Conservation (phyloP, 2,888 invertebrate species). For the Spisula solida region DNA sequence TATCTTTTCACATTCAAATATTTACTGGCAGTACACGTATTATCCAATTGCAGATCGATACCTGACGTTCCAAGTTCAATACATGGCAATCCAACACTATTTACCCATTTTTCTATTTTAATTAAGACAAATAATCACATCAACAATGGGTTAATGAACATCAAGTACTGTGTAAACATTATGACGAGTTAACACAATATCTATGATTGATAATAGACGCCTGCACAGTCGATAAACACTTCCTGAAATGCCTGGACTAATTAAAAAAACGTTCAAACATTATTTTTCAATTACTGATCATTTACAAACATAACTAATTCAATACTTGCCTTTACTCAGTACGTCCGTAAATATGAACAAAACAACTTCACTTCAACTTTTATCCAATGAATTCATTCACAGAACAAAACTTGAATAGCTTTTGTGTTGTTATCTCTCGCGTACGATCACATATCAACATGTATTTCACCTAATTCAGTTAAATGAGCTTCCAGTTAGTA, state of each 20-base stretch:
- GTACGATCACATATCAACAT: neutral
- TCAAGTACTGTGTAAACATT: neutral
- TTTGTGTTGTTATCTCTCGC: neutral
- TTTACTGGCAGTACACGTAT: neutral
- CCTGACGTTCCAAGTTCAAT: neutral
- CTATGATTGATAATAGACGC: neutral
- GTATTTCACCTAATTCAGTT: neutral
- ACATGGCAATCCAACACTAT: neutral
- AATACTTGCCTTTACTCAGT: neutral
- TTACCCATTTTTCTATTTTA: neutral
- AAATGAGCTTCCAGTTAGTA: conserved; percentile 36
- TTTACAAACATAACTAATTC: neutral
- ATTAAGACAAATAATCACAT: neutral
- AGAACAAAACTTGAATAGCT: neutral
- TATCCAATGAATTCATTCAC: neutral
- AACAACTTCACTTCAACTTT: neutral
- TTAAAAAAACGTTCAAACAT: neutral
- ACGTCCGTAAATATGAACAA: neutral
- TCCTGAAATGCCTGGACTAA: neutral
- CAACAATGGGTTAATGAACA: neutral
- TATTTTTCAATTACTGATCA: neutral
- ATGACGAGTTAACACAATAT: neutral
- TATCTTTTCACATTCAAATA: neutral
- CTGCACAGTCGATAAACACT: neutral
- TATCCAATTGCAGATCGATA: conserved; percentile 8